Conservation (phyloP, 2,113 vertebrate genomes). For the Sander lucioperca region DNA sequence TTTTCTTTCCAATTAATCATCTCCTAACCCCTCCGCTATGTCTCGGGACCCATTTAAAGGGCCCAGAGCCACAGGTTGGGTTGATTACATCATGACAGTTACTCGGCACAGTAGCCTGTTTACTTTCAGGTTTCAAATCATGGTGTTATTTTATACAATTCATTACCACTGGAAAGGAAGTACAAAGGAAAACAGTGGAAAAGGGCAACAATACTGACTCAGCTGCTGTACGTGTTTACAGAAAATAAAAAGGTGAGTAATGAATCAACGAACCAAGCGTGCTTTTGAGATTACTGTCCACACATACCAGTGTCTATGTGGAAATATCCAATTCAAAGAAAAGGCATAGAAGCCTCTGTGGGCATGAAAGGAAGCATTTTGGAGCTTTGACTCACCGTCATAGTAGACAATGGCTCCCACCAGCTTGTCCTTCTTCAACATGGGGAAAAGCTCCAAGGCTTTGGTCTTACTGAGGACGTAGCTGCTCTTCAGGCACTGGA, state of each 20-base stretch:
- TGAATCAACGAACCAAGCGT: not conserved
- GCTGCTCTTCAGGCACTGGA: slow-evolving; percentile 94
- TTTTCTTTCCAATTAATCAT: too few relatives aligned
- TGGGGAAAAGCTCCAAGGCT: slow-evolving; percentile 95
- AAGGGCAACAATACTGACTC: slow-evolving; percentile 27
- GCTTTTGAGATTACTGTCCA: slow-evolving; percentile 16
- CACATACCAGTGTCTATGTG: not conserved
- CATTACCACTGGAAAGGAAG: not conserved
- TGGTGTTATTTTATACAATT: not conserved
- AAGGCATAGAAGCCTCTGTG: not conserved
- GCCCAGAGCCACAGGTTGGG: too few relatives aligned
- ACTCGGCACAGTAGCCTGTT: too few relatives aligned
- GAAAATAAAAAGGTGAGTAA: slow-evolving; percentile 36
- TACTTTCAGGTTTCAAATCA: too few relatives aligned
- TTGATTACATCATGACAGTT: too few relatives aligned
- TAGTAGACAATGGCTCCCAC: slow-evolving; percentile 98
- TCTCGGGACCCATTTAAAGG: too few relatives aligned
- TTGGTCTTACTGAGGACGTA: slow-evolving; percentile 93
- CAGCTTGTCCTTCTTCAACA: slow-evolving; percentile 94
- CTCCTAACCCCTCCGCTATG: too few relatives aligned
- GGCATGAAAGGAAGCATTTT: not conserved
- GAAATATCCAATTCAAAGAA: not conserved
- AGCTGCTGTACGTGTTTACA: slow-evolving; percentile 40
- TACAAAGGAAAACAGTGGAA: not conserved
- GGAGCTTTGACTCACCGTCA: slow-evolving; percentile 86